Conservation (phyloP, 2,888 invertebrate genomes). For the Drosophila quinaria region DNA sequence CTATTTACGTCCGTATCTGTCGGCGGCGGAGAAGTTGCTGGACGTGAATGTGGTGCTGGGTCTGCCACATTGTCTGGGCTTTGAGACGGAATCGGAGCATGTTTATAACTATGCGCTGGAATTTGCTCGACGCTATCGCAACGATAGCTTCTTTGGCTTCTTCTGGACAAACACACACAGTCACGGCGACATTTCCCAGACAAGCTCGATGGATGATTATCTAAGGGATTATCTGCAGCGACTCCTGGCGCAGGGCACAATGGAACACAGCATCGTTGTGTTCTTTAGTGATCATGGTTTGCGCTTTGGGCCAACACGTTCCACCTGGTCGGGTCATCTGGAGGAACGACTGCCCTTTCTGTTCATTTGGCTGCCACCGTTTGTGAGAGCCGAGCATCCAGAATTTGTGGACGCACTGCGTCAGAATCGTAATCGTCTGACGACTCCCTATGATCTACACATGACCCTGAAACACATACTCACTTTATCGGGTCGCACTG, state of each 20-base stretch:
- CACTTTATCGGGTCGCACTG: slow-evolving; percentile 86
- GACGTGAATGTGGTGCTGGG: slow-evolving; percentile 86
- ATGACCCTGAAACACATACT: slow-evolving; percentile 90
- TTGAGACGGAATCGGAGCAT: slow-evolving; percentile 89
- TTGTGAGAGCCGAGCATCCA: slow-evolving; percentile 87
- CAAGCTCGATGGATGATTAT: slow-evolving; percentile 89
- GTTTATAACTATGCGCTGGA: slow-evolving; percentile 90
- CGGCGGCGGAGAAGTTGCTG: slow-evolving; percentile 89
- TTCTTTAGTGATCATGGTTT: slow-evolving; percentile 93
- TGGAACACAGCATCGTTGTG: slow-evolving; percentile 89
- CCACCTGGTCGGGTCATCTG: slow-evolving; percentile 90
- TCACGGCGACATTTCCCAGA: slow-evolving; percentile 89
- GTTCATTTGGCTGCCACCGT: slow-evolving; percentile 89
- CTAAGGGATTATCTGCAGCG: slow-evolving; percentile 88
- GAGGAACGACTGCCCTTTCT: slow-evolving; percentile 92
- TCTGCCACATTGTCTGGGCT: slow-evolving; percentile 88
- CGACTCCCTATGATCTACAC: slow-evolving; percentile 92
- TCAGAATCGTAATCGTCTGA: slow-evolving; percentile 89
- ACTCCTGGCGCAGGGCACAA: slow-evolving; percentile 87
- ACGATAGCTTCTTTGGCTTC: slow-evolving; percentile 90
- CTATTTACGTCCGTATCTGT: slow-evolving; percentile 91
- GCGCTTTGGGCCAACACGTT: slow-evolving; percentile 90
- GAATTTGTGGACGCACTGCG: slow-evolving; percentile 87
- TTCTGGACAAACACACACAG: slow-evolving; percentile 93
- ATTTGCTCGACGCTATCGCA: slow-evolving; percentile 88